Evolutionary conservation across 1,140 invertebrate genomes (phyloP).

Genomic region (Papilio aristodemus): DNA sequence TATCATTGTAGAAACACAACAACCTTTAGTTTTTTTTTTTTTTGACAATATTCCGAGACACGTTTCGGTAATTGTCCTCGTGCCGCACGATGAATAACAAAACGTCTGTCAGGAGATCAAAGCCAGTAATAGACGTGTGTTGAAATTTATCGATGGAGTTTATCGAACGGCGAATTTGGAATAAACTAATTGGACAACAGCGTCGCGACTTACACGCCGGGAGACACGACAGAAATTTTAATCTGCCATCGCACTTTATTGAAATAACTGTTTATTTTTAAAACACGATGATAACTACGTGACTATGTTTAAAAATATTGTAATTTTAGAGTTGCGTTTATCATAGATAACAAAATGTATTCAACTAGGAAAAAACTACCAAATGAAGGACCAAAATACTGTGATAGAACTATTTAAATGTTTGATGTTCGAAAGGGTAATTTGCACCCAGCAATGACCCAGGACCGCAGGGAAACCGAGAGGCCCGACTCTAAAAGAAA

Average conservation of each 20-base stretch:
- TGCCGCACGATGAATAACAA: slow-evolving; percentile 67
- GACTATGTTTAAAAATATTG: not conserved
- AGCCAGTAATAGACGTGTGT: slow-evolving; percentile 74
- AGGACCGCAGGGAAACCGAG: too few species aligned
- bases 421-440: too few species aligned
- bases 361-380: too few species aligned
- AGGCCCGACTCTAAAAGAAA: too few species aligned
- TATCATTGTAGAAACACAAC: slow-evolving; percentile 44
- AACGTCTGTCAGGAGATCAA: slow-evolving; percentile 71
- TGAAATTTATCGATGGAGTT: slow-evolving; percentile 72
- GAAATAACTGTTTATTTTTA: slow-evolving; percentile 49
- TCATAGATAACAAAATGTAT: not conserved
- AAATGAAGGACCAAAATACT: too few species aligned
- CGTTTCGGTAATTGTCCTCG: slow-evolving; percentile 70
- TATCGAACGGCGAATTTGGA: slow-evolving; percentile 64
- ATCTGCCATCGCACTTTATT: slow-evolving; percentile 49
- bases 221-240: slow-evolving; percentile 55
- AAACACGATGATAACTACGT: slow-evolving; percentile 35
- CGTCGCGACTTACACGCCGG: slow-evolving; percentile 34
- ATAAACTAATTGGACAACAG: slow-evolving; percentile 63
- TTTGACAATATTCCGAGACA: slow-evolving; percentile 68
- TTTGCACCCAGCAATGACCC: too few species aligned
- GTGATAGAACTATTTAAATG: not conserved
- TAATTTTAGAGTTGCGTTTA: not conserved
- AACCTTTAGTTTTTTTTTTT: slow-evolving; percentile 67